phyloP scores from a whole-genome alignment of 2,888 invertebrate genomes.

The Ctena decussata region DNA sequence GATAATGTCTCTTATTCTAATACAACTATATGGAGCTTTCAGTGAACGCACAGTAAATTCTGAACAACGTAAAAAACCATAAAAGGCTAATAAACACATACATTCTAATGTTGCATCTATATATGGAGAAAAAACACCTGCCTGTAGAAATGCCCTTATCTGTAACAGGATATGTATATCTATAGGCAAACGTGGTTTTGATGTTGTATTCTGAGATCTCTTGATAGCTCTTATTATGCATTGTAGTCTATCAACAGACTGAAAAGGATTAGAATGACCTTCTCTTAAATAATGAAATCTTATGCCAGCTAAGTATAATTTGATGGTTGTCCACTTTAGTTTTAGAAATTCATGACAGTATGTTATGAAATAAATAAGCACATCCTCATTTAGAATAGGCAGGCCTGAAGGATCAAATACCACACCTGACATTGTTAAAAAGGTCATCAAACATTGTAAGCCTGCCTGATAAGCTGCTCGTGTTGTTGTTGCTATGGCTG shows the following conservation, averaged over 20 bases:
- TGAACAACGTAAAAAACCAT: conserved; percentile 23
- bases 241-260: not conserved
- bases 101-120: conserved; percentile 1
- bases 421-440: not conserved
- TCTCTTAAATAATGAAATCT: conserved; percentile 4
- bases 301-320: conserved; percentile 19
- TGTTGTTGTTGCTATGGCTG: not conserved
- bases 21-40: not conserved
- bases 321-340: conserved; percentile 12
- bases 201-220: not conserved
- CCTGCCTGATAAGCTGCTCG: not conserved
- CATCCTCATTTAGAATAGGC: not conserved
- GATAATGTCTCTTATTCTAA: not conserved
- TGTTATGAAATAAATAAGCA: not conserved
- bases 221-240: conserved; percentile 15
- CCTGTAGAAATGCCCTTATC: not conserved
- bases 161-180: not conserved
- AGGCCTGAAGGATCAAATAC: not conserved
- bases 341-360: conserved; percentile 6
- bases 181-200: not conserved
- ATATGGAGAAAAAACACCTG: not conserved
- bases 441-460: not conserved
- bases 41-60: conserved; percentile 13
- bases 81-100: conserved; percentile 10
- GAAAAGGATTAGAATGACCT: not conserved